Evolutionary conservation across 2,113 vertebrate genomes (phyloP).

Genomic region (Chloroceryle aenea): DNA sequence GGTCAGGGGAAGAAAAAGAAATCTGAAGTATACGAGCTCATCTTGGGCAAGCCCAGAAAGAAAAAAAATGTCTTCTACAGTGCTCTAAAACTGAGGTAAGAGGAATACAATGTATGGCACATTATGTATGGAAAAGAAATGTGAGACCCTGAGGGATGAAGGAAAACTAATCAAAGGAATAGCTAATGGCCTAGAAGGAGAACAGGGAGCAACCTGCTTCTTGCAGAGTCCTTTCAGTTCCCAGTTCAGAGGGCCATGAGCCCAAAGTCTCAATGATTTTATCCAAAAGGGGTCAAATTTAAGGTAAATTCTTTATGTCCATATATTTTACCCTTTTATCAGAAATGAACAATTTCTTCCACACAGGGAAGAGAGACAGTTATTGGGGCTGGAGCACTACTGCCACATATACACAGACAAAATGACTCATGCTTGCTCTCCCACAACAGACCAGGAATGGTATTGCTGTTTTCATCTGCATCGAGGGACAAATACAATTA

Average conservation of each 20-base stretch:
- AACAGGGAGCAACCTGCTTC: constrained; percentile 10
- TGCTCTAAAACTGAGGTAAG: constrained; percentile 3
- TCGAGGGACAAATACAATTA: neutral
- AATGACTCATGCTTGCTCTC: neutral
- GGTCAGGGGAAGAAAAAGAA: constrained; percentile 4
- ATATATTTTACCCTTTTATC: neutral
- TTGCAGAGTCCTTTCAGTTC: neutral
- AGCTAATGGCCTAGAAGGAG: constrained; percentile 23
- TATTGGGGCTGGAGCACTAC: neutral
- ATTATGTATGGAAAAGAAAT: neutral
- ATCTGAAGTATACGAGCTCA: neutral
- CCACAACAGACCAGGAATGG: neutral
- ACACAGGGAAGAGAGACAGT: neutral
- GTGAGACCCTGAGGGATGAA: neutral
- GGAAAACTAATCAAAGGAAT: constrained; percentile 45
- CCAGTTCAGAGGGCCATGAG: neutral
- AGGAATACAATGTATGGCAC: neutral
- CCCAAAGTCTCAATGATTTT: neutral
- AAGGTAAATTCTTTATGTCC: neutral
- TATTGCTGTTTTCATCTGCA: neutral
- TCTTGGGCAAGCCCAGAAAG: constrained; percentile 14
- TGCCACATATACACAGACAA: neutral
- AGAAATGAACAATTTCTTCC: neutral
- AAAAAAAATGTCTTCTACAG: constrained; percentile 31
- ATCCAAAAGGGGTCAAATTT: neutral